Conservation (phyloP, 2,888 invertebrate genomes). For the Sarcophaga carnaria region DNA sequence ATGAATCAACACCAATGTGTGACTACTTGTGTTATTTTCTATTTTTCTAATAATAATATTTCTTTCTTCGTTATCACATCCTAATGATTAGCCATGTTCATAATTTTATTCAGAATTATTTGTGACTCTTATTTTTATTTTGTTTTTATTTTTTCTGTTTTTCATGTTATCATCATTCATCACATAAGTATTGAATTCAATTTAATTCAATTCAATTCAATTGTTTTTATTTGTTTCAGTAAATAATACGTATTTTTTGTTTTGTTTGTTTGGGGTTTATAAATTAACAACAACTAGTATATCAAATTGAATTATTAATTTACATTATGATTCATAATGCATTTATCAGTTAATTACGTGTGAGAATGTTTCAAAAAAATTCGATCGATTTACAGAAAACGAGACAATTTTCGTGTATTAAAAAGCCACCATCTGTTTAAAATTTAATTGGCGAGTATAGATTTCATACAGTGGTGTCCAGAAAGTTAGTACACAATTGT, state of each 20-base stretch:
- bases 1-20: slow-evolving; percentile 31
- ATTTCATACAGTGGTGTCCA: not conserved
- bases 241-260: not conserved
- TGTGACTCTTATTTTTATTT: not conserved
- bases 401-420: not conserved
- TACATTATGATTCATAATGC: slow-evolving; percentile 30
- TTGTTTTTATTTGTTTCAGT: slow-evolving; percentile 11
- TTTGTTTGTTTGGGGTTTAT: not conserved
- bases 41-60: not conserved
- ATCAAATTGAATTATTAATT: slow-evolving; percentile 1
- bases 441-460: not conserved
- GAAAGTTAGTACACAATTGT: too few species aligned
- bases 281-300: not conserved
- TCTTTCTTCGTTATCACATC: slow-evolving; percentile 38
- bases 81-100: slow-evolving; percentile 9
- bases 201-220: not conserved
- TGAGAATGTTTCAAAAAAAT: slow-evolving; percentile 2
- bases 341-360: not conserved
- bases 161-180: not conserved
- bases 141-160: not conserved
- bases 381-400: not conserved
- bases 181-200: not conserved
- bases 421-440: not conserved
- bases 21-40: not conserved
- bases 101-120: slow-evolving; percentile 20